A percentile compares a stretch with the other conserved stretches of the same genome.
Evolutionary conservation across 2,797 vertebrate species (phyloP).

Genomic region (Sebastes trivittatus): DNA sequence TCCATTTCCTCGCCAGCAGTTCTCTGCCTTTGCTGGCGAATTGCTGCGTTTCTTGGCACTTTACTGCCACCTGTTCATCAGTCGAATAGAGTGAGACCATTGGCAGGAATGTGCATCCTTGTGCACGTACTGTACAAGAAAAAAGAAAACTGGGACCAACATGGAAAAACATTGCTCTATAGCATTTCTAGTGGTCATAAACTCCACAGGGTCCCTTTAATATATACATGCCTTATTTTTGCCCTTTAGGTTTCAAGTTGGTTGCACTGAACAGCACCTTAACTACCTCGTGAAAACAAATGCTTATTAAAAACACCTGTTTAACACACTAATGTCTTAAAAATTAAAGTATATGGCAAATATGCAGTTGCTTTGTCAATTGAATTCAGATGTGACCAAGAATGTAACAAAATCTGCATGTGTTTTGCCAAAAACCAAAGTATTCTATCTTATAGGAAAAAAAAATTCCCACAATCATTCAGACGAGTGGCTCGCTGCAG

Average conservation of each 20-base stretch:
- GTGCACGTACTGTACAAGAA: too few relatives aligned
- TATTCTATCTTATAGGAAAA: constrained; percentile 9
- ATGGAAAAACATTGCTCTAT: neutral
- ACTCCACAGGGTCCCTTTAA: neutral
- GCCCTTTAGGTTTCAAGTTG: neutral
- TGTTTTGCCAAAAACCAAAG: constrained; percentile 21
- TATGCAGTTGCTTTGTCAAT: constrained; percentile 22
- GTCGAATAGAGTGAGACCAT: neutral
- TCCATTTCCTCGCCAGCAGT: neutral
- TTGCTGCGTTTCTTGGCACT: neutral
- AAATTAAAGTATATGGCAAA: constrained; percentile 6
- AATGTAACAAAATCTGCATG: constrained; percentile 1
- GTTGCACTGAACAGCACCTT: neutral
- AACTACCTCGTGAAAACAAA: neutral
- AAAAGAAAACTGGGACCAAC: neutral
- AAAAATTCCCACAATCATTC: neutral
- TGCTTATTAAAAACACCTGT: neutral
- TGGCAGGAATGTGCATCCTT: neutral
- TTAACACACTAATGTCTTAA: neutral
- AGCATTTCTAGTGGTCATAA: neutral
- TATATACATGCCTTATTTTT: neutral
- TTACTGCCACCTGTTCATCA: too few relatives aligned
- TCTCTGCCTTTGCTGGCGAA: neutral
- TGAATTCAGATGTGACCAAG: constrained; percentile 26
- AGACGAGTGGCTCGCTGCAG: constrained; percentile 15